Base-by-base conservation (phyloP, 2,797 vertebrate genomes). In the Potorous gilbertii region DNA sequence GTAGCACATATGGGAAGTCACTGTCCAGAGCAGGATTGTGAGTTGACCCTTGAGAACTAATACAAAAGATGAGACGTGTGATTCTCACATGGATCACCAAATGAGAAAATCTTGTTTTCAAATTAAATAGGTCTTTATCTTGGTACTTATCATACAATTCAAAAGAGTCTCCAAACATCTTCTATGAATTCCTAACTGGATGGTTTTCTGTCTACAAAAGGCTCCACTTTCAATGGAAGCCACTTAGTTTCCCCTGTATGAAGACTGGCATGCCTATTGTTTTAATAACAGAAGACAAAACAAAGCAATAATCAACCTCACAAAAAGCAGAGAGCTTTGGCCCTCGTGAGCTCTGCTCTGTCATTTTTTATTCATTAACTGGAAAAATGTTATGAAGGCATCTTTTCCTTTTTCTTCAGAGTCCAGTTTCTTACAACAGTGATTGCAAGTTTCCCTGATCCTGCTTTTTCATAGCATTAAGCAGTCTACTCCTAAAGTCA, bases 331-430 rank as follows among this genome's bases (percentile, higher is more conserved):
- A 66, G 91, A 90, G 52, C 56, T 31, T 56, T 57, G 3, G 29
- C 14, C 13, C 54, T 62, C 92, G 94, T 95, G 94, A 95, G 91
- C 31, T 57, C 56, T 54, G 31, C 52, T 90, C 24, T 90, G 27
- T 94, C 93, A 59, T 94, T 94, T 92, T 91, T 50, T 94, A 94
- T 92, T 90, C 87, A 94, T 90, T 66, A 89, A 54, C 62, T 91
- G 18, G 24, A 92, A 94, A 40, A 21, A 11, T 18, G 21, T 5
- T 95, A 50, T 90, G 10, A 0, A 10, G 56, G 10, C 52, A 12
- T 90, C 92, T 52, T 56, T 52, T 6, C 31, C 4, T 3, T 96
- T 52, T 92, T 94, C 56, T 57, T 40, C 31, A 89, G 21, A 13
- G 9, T 50, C 90, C 27, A 56, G 87, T 34, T 0, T 34, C 81